Conservation (phyloP, 2,888 invertebrate genomes). For the Nudaria mundana region DNA sequence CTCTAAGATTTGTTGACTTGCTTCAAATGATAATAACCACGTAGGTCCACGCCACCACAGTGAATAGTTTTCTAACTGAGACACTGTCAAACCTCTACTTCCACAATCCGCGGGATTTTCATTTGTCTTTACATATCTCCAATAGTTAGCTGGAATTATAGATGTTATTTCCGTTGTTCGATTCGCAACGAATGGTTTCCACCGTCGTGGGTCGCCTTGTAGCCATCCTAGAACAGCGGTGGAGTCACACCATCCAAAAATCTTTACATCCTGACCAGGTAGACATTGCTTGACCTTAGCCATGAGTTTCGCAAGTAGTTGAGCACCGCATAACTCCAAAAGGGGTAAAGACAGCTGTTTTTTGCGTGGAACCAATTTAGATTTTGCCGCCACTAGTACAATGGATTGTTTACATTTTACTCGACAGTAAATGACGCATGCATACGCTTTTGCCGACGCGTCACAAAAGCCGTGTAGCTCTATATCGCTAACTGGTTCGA, state of each 20-base stretch:
- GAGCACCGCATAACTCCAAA: constrained; percentile 22
- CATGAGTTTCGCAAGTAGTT: constrained; percentile 7
- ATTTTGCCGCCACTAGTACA: constrained; percentile 15
- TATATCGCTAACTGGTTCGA: constrained; percentile 2
- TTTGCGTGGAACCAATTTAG: constrained; percentile 16
- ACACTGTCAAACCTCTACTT: constrained; percentile 4
- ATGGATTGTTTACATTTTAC: background rate
- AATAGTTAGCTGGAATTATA: background rate
- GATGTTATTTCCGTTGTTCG: constrained; percentile 1
- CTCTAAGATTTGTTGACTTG: too few species aligned
- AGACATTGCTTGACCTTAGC: too few species aligned
- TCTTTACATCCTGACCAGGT: too few species aligned
- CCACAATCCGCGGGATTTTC: constrained; percentile 7
- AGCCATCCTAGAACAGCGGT: constrained; percentile 4
- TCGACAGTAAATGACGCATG: constrained; percentile 13
- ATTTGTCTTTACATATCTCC: background rate
- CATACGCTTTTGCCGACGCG: constrained; percentile 21
- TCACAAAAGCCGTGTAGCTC: constrained; percentile 23
- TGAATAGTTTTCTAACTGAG: constrained; percentile 16
- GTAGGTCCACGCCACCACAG: too few species aligned
- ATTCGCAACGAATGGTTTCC: constrained; percentile 4
- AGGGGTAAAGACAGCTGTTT: constrained; percentile 15
- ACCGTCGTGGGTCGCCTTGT: constrained; percentile 2
- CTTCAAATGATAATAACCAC: too few species aligned
- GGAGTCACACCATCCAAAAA: constrained; percentile 12